Evolutionary conservation across 2,888 invertebrate genomes (phyloP), one percentile per base, ranked within the genome.

Genomic region (Blera fallax): DNA sequence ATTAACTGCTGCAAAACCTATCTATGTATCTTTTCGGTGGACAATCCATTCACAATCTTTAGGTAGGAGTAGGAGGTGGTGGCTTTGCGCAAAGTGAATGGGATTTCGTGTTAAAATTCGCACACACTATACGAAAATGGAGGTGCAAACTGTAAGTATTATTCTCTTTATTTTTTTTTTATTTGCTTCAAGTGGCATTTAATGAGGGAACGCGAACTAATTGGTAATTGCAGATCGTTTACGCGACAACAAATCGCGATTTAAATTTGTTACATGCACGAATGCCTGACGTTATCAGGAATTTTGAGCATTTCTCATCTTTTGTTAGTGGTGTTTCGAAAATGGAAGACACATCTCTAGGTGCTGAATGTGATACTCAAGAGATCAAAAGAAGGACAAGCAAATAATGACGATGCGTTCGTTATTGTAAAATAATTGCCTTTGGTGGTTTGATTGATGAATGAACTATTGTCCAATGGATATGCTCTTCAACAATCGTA

Each of bases 201-300:
- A 85, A 85, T 85, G 81, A 85, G 76, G 76, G 45, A 81, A 67
- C 72, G 72, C 72, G 67, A 85, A 72, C 85, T 85, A 85, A 85
- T 85, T 85, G 85, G 81, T 85, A 67, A 81, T 85, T 85, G 85
- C 67, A 80, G 85, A 85, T 85, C 81, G 81, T 70, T 81, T 77
- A 85, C 24, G 72, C 60, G 81, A 85, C 76, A 85, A 80, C 52
- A 54, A 81, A 85, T 85, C 85, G 81, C 81, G 85, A 85, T 85
- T 81, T 76, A 77, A 85, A 85, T 85, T 85, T 81, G 81, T 60
- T 85, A 54, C 81, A 72, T 72, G 85, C 85, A 85, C 85, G 85
- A 85, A 81, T 77, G 70, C 65, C 32, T 65, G 48, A 72, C 74
- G 1, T 56, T 70, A 85, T 84, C 84, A 40, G 80, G 29, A 45